These are phyloP conservation scores for Rhimphoctona megacephalus DNA, from an alignment of 2,888 invertebrate genomes.

Conservation along the genomic window DNA sequence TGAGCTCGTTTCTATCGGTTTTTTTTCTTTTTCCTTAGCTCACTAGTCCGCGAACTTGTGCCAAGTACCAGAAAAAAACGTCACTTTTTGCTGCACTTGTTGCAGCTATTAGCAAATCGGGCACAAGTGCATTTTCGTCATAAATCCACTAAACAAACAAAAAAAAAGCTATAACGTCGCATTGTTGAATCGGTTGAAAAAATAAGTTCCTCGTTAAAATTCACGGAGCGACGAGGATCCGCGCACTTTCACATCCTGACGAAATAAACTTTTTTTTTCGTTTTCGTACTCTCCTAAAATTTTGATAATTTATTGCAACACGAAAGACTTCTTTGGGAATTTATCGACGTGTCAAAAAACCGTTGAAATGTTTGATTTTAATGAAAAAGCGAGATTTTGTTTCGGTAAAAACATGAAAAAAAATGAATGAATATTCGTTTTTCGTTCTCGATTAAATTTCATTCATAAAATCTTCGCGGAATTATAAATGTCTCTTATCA, in stretches of 20 bases:
- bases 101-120: slow-evolving; percentile 19
- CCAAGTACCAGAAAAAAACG: slow-evolving; percentile 40
- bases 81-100: not conserved
- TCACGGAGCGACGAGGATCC: slow-evolving; percentile 31
- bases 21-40: slow-evolving; percentile 6
- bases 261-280: slow-evolving; percentile 32
- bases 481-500: slow-evolving; percentile 48
- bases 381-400: not conserved
- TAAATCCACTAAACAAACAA: slow-evolving; percentile 8
- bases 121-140: slow-evolving; percentile 24
- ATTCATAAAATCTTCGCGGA: slow-evolving; percentile 40
- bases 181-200: not conserved
- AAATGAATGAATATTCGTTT: not conserved
- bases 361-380: not conserved
- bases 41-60: slow-evolving; percentile 13
- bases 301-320: slow-evolving; percentile 1
- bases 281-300: not conserved
- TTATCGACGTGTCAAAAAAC: not conserved
- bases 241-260: slow-evolving; percentile 68
- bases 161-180: not conserved
- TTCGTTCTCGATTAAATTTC: not conserved
- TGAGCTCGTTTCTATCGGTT: slow-evolving; percentile 36
- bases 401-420: not conserved
- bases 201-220: slow-evolving; percentile 47
- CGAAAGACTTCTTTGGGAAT: not conserved